phyloP scores from a whole-genome alignment of 2,113 vertebrate species.

The Ia io region DNA sequence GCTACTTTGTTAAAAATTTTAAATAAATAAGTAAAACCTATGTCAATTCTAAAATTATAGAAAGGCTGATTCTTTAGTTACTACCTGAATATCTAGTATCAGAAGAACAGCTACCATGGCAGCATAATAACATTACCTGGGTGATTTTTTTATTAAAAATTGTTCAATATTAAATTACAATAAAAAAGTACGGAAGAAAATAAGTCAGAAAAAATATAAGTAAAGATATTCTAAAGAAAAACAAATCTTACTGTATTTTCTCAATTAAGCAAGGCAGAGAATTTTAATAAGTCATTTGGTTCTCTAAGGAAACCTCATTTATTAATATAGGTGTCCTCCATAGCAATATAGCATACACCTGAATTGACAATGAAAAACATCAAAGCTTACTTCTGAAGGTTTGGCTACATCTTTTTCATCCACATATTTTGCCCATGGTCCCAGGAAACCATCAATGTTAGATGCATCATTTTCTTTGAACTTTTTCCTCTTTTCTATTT shows the following conservation, averaged over 20 bases:
- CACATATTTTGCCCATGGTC: conserved; percentile 97
- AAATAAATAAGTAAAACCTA: conserved; percentile 20
- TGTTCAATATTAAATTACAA: background rate
- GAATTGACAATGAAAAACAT: background rate
- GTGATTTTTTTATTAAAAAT: background rate
- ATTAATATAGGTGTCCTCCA: background rate
- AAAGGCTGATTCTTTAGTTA: background rate
- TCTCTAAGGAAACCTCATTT: conserved; percentile 33
- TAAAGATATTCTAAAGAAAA: conserved; percentile 29
- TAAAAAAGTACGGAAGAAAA: background rate
- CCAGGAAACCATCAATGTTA: conserved; percentile 95
- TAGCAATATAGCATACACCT: background rate
- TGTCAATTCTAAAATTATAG: background rate
- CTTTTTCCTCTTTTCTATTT: conserved; percentile 94
- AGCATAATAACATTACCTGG: conserved; percentile 8
- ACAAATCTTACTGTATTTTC: conserved; percentile 5
- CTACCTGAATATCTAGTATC: background rate
- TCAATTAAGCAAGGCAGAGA: conserved; percentile 14
- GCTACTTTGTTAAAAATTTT: background rate
- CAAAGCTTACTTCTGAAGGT: conserved; percentile 91
- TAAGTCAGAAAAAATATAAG: background rate
- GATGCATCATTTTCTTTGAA: conserved; percentile 95
- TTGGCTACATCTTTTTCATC: conserved; percentile 97
- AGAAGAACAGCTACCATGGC: background rate
- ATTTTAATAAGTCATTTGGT: conserved; percentile 23